phyloP scores from a whole-genome alignment of 1,140 invertebrate genomes.

The Drosophila paulistorum region DNA sequence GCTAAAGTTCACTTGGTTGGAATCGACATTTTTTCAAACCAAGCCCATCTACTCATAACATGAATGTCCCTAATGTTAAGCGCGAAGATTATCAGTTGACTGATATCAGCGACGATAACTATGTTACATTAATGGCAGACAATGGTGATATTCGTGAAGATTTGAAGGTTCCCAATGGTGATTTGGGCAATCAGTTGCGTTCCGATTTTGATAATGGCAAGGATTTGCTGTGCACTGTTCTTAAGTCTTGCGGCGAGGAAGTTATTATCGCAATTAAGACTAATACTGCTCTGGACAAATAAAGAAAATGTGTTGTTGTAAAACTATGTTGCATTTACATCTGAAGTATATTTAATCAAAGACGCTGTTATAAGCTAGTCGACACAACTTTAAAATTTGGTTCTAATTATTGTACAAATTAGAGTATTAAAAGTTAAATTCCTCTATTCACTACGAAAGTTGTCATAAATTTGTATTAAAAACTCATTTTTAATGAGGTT shows the following conservation, averaged over 20 bases:
- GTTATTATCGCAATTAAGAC: constrained; percentile 97
- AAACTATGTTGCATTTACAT: too few species aligned
- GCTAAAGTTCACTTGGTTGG: constrained; percentile 99
- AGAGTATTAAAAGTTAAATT: too few species aligned
- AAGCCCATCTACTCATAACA: constrained; percentile 99
- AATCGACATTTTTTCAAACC: constrained; percentile 98
- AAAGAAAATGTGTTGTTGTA: constrained; percentile 81
- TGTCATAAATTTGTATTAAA: too few species aligned
- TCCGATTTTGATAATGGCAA: constrained; percentile 92
- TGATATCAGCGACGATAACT: constrained; percentile 88
- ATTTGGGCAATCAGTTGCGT: constrained; percentile 91
- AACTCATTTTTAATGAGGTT: too few species aligned
- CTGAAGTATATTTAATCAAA: too few species aligned
- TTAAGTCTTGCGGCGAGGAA: constrained; percentile 95
- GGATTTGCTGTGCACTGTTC: constrained; percentile 95
- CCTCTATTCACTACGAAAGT: too few species aligned
- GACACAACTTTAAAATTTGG: constrained; percentile 60
- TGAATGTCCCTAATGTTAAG: constrained; percentile 99
- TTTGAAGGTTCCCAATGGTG: constrained; percentile 96
- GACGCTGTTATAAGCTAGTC: too few species aligned
- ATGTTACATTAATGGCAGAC: constrained; percentile 96
- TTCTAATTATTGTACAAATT: constrained; percentile 60
- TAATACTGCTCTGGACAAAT: constrained; percentile 97
- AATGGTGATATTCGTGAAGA: constrained; percentile 97
- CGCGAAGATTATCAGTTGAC: constrained; percentile 98